A percentile compares a stretch with the other conserved stretches of the same genome.
Conservation (phyloP, 2,113 vertebrate species). For the Azemiops feae region DNA sequence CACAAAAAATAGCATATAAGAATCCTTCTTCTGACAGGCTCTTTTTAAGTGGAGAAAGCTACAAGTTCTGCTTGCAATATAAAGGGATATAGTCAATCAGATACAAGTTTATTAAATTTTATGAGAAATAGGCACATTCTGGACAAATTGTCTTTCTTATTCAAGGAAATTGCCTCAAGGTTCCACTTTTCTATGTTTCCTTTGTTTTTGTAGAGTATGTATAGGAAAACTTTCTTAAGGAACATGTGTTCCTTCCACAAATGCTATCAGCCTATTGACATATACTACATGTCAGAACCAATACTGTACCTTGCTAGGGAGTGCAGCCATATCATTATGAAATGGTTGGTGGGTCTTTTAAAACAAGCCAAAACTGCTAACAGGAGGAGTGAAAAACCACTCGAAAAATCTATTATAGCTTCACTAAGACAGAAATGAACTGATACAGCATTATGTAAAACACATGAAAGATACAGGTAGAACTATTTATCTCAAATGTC, state of each 20-base stretch:
- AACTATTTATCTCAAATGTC: constrained; percentile 9
- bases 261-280: not conserved
- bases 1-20: not conserved
- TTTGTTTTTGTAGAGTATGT: not conserved
- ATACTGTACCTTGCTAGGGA: not conserved
- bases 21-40: not conserved
- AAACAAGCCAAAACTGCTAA: not conserved
- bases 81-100: not conserved
- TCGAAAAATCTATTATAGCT: not conserved
- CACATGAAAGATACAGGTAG: not conserved
- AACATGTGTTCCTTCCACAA: not conserved
- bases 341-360: not conserved
- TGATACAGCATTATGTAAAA: constrained; percentile 15
- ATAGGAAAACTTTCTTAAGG: not conserved
- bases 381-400: not conserved
- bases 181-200: not conserved
- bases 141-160: not conserved
- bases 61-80: not conserved
- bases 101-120: not conserved
- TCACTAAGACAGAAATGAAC: not conserved
- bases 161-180: not conserved
- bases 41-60: not conserved
- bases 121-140: not conserved
- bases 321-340: not conserved
- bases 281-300: not conserved